Conservation (phyloP, 1,140 invertebrate genomes). For the Diorhabda carinulata region DNA sequence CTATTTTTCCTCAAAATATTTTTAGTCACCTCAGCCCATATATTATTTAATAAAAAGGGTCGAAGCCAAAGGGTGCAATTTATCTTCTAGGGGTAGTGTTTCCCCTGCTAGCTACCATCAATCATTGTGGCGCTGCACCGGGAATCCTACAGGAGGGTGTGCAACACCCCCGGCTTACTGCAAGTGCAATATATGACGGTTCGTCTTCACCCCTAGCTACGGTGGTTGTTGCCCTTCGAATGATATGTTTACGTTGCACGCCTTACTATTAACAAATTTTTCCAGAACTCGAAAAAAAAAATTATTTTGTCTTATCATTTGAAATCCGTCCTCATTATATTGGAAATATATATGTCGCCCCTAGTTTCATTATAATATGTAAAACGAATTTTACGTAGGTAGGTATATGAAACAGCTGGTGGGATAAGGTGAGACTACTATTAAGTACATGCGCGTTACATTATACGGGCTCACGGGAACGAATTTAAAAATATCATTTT, state of each 20-base stretch:
- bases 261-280: constrained; percentile 14
- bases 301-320: too few species aligned
- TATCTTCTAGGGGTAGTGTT: constrained; percentile 39
- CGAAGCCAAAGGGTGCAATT: constrained; percentile 40
- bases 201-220: constrained; percentile 10
- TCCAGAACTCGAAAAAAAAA: too few species aligned
- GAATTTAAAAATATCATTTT: too few species aligned
- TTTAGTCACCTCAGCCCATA: background rate
- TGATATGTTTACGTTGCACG: background rate
- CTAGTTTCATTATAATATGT: too few species aligned
- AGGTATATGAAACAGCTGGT: too few species aligned
- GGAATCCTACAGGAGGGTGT: constrained; percentile 32
- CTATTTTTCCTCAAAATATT: too few species aligned
- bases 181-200: constrained; percentile 40
- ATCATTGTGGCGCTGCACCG: constrained; percentile 42
- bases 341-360: too few species aligned
- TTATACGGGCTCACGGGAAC: too few species aligned
- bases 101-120: constrained; percentile 42
- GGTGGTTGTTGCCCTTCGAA: constrained; percentile 6
- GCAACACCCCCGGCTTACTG: constrained; percentile 34
- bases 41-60: background rate
- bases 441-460: too few species aligned
- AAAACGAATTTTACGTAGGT: too few species aligned
- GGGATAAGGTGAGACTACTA: too few species aligned
- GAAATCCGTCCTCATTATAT: too few species aligned